Base-by-base conservation (phyloP, 2,888 invertebrate genomes). In the Caenorhabditis sp. region DNA sequence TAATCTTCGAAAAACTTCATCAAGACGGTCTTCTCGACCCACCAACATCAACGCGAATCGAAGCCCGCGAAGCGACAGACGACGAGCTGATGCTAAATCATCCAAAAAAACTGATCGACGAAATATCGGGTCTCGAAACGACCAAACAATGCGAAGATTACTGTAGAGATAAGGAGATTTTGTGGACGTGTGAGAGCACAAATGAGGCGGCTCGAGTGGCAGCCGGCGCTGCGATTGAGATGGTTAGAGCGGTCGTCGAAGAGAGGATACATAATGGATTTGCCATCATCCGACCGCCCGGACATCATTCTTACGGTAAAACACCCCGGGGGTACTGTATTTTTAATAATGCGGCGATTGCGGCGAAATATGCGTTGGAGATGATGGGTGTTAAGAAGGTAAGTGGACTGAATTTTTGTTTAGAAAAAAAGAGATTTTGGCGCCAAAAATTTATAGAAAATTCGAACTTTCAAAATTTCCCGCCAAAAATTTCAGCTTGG, bases 301-400 rank as follows among this genome's bases (percentile, higher is more conserved):
- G 95, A 17, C 91, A 91, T 81, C 91, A 91, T 84, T 96, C 97
- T 0, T 97, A 97, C 55, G 83, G 80, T n/a, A 79, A 71, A 51
- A 51, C 68, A 19, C 74, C 82, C 21, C 76, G 76, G 88, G 97
- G 97, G 63, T 99, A 97, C 90, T 99, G 99, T 89, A 97, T 95
- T 91, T 99, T 97, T 91, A 99, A 99, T 91, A 95, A 95, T 63
- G 93, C 97, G 67, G 95, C 95, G 55, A 93, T 97, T 83, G 96
- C 97, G 58, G 95, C 97, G 21, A 92, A 94, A 88, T 91, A 94
- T 76, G 91, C 83, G 0, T 64, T 83, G 24, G 81, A 83, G 58
- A 58, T 64, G 19, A 58, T 81, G 17, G 81, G 79, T 23, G 66
- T 83, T 24, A 66, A 75, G 58, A 78, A 43, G 43, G 27, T n/a